Conservation (phyloP, 2,888 invertebrate species). For the Nomada goodeniana region DNA sequence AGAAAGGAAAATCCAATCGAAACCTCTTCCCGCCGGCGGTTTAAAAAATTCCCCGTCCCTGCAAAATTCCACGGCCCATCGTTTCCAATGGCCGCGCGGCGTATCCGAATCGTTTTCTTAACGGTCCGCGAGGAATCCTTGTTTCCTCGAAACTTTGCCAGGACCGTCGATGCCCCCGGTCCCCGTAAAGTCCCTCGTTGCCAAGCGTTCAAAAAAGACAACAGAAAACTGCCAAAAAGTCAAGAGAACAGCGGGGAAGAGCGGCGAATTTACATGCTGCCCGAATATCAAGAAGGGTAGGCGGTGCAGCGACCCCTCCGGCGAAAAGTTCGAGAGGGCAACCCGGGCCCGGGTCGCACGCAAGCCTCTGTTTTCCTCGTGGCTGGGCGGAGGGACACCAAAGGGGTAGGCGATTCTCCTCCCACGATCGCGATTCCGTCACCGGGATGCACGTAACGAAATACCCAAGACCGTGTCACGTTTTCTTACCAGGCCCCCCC, state of each 20-base stretch:
- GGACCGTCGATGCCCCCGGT: constrained; percentile 2
- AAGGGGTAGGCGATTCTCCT: constrained; percentile 35
- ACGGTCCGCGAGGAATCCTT: neutral
- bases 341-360: neutral
- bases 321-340: constrained; percentile 37
- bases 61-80: neutral
- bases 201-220: neutral
- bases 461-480: constrained; percentile 50
- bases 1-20: neutral
- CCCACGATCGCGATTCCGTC: constrained; percentile 22
- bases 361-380: constrained; percentile 25
- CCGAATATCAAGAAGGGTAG: constrained; percentile 41
- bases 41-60: neutral
- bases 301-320: constrained; percentile 7
- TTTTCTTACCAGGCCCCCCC: constrained; percentile 32
- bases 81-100: constrained; percentile 1
- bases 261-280: constrained; percentile 41
- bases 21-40: neutral
- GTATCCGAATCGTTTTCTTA: constrained; percentile 25
- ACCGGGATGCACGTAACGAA: constrained; percentile 41
- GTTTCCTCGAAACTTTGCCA: constrained; percentile 18
- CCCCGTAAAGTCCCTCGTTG: neutral
- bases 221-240: neutral
- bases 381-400: neutral
- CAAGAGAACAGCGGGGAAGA: neutral